Evolutionary conservation across 2,113 vertebrate genomes (phyloP).

Genomic region (Collichthys lucidus): DNA sequence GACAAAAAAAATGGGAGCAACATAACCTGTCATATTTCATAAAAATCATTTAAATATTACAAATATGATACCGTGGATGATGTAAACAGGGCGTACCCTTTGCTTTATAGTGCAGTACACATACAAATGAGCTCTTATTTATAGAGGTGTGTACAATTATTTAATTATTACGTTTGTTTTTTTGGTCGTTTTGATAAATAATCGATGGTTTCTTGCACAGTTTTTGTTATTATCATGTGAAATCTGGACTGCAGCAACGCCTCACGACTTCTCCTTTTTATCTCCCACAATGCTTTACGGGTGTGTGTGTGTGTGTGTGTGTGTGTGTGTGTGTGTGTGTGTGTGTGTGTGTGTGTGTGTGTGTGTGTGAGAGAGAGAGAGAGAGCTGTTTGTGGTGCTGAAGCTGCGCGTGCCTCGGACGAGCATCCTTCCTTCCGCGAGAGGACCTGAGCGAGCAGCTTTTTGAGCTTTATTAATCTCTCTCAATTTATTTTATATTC

Average conservation of each 20-base stretch:
- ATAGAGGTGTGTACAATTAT: background rate
- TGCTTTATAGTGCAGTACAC: background rate
- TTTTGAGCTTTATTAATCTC: background rate
- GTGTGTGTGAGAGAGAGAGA: too few relatives aligned
- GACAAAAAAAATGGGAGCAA: slow-evolving; percentile 30
- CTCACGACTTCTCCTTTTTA: slow-evolving; percentile 72
- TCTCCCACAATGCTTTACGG: slow-evolving; percentile 89
- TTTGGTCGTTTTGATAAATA: background rate
- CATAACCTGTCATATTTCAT: slow-evolving; percentile 13
- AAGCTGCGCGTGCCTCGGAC: slow-evolving; percentile 84
- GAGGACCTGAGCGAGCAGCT: slow-evolving; percentile 1
- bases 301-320: slow-evolving; percentile 36
- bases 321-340: slow-evolving; percentile 47
- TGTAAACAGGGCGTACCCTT: background rate
- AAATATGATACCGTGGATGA: background rate
- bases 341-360: slow-evolving; percentile 44
- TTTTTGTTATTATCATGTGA: slow-evolving; percentile 28
- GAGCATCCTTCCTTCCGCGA: slow-evolving; percentile 72
- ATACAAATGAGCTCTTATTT: background rate
- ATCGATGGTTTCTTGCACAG: background rate
- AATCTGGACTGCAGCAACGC: slow-evolving; percentile 74
- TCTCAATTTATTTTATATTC: background rate
- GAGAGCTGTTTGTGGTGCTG: slow-evolving; percentile 88
- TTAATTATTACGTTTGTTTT: background rate
- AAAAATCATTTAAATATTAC: background rate